Evolutionary conservation across 1,140 invertebrate species (phyloP).

Genomic region (Aphelinus atriplicis): DNA sequence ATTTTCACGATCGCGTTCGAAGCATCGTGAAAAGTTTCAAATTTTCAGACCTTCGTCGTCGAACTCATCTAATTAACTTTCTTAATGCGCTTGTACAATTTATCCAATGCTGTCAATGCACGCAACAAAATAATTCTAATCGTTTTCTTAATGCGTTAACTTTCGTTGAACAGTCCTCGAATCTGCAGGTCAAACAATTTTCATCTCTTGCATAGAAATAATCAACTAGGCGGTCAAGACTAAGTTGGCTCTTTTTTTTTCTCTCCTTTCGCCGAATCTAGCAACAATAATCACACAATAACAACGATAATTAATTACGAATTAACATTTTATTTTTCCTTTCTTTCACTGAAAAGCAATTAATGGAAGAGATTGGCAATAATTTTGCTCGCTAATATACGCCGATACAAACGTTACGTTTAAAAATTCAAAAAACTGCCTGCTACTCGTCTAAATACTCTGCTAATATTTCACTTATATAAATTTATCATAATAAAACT

Average conservation of each 20-base stretch:
- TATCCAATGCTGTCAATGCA: too few species aligned
- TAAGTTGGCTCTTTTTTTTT: constrained; percentile 28
- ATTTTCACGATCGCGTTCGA: constrained; percentile 17
- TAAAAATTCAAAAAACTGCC: constrained; percentile 29
- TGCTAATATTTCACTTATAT: not conserved
- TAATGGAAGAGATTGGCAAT: constrained; percentile 33
- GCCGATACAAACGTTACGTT: constrained; percentile 24
- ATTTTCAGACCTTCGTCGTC: constrained; percentile 8
- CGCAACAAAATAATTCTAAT: not conserved
- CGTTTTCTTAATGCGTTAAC: not conserved
- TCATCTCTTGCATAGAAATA: not conserved
- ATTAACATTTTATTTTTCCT: not conserved
- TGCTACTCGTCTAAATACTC: too few species aligned
- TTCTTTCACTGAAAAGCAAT: constrained; percentile 24
- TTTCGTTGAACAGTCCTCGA: constrained; percentile 35
- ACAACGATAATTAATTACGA: constrained; percentile 33
- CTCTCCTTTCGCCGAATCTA: constrained; percentile 4
- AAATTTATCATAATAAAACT: constrained; percentile 23
- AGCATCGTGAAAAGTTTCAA: constrained; percentile 18
- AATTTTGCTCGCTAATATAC: constrained; percentile 20
- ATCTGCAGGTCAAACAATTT: constrained; percentile 28
- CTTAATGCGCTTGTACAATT: too few species aligned
- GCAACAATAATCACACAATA: constrained; percentile 29
- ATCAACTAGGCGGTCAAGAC: constrained; percentile 25
- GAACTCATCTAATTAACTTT: not conserved